These are phyloP conservation scores for Orientallactaga bullata DNA, from an alignment of 2,113 vertebrate species.

Conservation along the genomic window DNA sequence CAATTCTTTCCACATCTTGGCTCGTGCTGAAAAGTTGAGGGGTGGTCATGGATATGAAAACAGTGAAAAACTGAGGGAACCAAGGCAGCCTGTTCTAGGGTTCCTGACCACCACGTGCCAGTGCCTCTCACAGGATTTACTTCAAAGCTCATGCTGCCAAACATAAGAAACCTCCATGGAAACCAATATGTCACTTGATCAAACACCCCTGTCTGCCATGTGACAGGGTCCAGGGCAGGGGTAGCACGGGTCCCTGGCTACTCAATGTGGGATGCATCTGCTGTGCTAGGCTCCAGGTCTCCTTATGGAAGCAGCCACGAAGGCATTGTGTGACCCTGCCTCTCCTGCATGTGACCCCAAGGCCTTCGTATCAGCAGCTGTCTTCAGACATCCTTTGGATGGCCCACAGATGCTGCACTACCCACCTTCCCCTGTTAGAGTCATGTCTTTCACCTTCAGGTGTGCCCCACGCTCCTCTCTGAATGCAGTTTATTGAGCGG, in stretches of 20 bases:
- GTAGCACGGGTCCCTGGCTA: accelerated
- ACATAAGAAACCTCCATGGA: accelerated
- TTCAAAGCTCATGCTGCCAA: background rate
- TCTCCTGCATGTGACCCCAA: background rate
- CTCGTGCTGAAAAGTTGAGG: too few species aligned
- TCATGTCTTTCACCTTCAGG: background rate
- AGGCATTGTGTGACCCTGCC: accelerated
- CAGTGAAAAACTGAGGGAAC: background rate
- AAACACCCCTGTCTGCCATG: background rate
- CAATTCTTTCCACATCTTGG: too few species aligned
- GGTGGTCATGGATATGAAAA: background rate
- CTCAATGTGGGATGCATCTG: accelerated
- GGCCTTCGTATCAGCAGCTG: too few species aligned
- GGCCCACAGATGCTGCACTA: background rate
- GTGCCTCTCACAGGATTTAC: background rate
- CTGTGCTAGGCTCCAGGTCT: accelerated
- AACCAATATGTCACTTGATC: background rate
- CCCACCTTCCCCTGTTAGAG: accelerated
- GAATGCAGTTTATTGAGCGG: background rate
- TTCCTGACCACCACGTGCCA: accelerated
- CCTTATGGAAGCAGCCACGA: accelerated
- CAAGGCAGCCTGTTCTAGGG: background rate
- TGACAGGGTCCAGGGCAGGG: background rate
- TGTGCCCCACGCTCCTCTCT: accelerated
- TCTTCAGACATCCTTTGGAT: background rate